Evolutionary conservation across 2,888 invertebrate species (phyloP), one percentile per base, ranked within the genome.

Genomic region (Hetaerina titia): DNA sequence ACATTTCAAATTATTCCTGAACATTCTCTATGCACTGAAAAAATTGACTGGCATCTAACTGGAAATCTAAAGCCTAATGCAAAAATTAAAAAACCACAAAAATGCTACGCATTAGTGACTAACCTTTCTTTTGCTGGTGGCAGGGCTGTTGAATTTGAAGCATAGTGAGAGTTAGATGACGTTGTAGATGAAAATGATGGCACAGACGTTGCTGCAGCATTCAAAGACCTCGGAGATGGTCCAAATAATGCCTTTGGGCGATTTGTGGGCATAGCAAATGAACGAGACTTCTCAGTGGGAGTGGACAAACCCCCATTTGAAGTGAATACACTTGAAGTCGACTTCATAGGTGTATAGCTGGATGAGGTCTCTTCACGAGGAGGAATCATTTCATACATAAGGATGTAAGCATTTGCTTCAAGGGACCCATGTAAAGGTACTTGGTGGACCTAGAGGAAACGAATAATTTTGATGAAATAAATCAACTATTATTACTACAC

Each of bases 331-430:
- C 95, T 95, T 92, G 94, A 94, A 81, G 45, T 89, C 94, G 95
- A 95, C 95, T 9, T 95, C 95, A 63, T 97, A 97, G 95, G 81
- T 89, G n/a, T 96, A 95, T 97, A 95, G 25, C 22, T 87, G 57
- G 89, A n/a, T 56, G 45, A 64, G 13, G 60, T 96, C 95, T 92
- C 89, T 95, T 94, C 96, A 95, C 57, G 95, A 9, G 96, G 96
- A 58, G 96, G 96, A 94, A 98, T 98, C 97, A 98, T 97, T 96
- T 99, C 99, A 96, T 99, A 99, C 96, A 99, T 98, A 97, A 99
- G 98, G 95, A 99, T 98, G 96, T 99, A 99, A 0, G 99, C 99
- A 96, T 99, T 99, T 94, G 98, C 98, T 96, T 98, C 98, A 95
- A 99, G 97, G 95, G 98, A 98, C 95, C 98, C 98, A 96, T 98